phyloP scores from a whole-genome alignment of 2,888 invertebrate species.

The Cryptosula pallasiana region DNA sequence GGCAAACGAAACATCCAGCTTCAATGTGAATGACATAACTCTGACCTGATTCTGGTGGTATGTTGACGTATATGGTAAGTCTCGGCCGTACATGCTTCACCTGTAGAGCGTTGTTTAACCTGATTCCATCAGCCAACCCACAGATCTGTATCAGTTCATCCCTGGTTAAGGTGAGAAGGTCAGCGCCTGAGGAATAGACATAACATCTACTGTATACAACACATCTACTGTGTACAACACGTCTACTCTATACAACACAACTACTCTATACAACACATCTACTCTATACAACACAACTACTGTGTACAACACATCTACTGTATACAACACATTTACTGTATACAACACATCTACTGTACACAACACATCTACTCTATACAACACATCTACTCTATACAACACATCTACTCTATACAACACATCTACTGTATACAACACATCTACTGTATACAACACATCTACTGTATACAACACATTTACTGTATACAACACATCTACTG shows the following conservation, averaged over 20 bases:
- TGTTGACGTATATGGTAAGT: constrained; percentile 75
- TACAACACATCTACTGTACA: too few relatives aligned
- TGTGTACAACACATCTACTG: not conserved
- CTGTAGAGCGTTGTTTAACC: constrained; percentile 77
- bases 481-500: too few relatives aligned
- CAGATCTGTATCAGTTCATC: constrained; percentile 92
- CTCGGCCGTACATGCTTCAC: constrained; percentile 67
- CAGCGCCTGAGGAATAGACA: constrained; percentile 61
- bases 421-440: too few relatives aligned
- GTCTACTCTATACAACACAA: not conserved
- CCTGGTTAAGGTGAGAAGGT: constrained; percentile 79
- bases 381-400: too few relatives aligned
- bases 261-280: not conserved
- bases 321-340: too few relatives aligned
- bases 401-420: too few relatives aligned
- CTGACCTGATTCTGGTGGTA: constrained; percentile 58
- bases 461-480: too few relatives aligned
- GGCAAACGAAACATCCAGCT: not conserved
- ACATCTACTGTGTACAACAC: not conserved
- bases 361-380: too few relatives aligned
- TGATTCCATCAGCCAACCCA: constrained; percentile 86
- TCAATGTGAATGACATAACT: not conserved
- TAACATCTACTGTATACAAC: too few relatives aligned
- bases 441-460: too few relatives aligned
- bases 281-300: not conserved